Conservation (phyloP, 2,113 vertebrate species). For the Cyrtonyx montezumae region DNA sequence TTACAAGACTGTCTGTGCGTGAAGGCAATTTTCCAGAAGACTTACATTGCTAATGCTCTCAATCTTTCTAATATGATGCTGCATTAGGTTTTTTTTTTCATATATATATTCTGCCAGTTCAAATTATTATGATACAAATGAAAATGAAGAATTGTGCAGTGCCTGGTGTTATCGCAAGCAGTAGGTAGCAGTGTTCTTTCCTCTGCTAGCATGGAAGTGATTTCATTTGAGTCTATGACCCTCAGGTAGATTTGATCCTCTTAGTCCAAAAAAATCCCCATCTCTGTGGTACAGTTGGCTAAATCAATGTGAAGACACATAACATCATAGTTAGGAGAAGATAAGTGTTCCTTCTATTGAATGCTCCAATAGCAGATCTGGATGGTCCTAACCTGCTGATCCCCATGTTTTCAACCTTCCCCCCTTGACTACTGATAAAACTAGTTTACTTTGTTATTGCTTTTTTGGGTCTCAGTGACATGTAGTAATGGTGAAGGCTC, state of each 20-base stretch:
- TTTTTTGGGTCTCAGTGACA: background rate
- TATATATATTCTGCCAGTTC: background rate
- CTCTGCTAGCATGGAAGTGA: background rate
- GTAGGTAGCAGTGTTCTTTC: background rate
- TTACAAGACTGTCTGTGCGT: background rate
- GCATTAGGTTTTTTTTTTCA: background rate
- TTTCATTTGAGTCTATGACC: background rate
- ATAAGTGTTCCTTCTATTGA: background rate
- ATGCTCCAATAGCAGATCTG: background rate
- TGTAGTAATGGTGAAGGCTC: background rate
- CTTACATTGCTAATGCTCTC: slow-evolving; percentile 26
- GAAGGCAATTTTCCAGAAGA: slow-evolving; percentile 55
- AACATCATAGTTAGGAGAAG: background rate
- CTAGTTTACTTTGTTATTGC: background rate
- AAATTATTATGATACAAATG: background rate
- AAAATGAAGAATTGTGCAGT: background rate
- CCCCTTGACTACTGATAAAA: background rate
- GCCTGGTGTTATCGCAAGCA: background rate
- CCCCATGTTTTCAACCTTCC: background rate
- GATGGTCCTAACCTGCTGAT: background rate
- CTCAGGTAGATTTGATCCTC: background rate
- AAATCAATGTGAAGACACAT: background rate
- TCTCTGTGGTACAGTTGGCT: background rate
- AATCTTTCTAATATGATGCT: slow-evolving; percentile 6
- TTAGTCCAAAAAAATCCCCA: background rate